Evolutionary conservation across 2,797 vertebrate species (phyloP), one percentile per base, ranked within the genome.

Genomic region (Erpetoichthys calabaricus): DNA sequence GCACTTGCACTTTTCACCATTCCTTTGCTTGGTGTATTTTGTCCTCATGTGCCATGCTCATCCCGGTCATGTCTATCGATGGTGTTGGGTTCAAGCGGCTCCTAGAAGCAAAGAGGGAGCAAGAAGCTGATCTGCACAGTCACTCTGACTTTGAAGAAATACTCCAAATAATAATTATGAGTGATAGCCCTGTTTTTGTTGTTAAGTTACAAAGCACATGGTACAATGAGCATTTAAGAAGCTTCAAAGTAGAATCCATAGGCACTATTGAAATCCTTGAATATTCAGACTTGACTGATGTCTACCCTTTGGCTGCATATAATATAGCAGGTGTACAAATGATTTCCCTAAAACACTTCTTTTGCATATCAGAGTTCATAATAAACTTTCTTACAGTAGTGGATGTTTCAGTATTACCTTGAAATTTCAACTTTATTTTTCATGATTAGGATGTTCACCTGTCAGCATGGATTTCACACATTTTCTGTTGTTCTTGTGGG

Each of bases 151-250:
- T 66, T 62, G 49, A 42, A 49, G 62, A 64, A 58, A 52, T 67
- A 46, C 45, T 66, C 45, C 65, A 60, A 49, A 62, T 45, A 4
- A 57, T 67, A 6, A 45, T 60, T 51, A 52, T 62, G 60, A 5
- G 45, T 60, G 10, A 62, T 44, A 55, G 60, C 62, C 58, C 45
- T 7, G 44, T 8, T 6, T 62, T 62, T 64, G 56, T 68, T 45
- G 55, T 66, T 3, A 61, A 58, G 58, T 45, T 58, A 41, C 45
- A 58, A 59, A 64, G 50, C 7, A 45, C 61, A 63, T 65, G 64
- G 64, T 65, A 70, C 47, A 62, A 65, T 58, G 61, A 70, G 46
- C 59, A 65, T 54, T 47, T 64, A 7, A 59, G 59, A 50, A 66
- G 64, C 50, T 66, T 53, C 59, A 59, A 70, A 62, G 41, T 68